phyloP scores from a whole-genome alignment of 2,888 invertebrate genomes.

The Mythimna ferrago region DNA sequence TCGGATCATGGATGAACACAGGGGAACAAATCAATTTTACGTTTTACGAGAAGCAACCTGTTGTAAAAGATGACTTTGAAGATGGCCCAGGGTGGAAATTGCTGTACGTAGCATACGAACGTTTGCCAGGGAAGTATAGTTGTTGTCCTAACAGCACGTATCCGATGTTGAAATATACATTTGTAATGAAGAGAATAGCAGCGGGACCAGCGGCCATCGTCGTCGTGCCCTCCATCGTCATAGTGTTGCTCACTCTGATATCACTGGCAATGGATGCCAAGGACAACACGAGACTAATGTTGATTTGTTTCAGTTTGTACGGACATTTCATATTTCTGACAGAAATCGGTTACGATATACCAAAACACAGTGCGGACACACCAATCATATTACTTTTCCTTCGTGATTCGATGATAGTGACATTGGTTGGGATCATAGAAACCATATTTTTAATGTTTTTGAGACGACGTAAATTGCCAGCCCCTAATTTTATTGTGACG shows the following conservation, averaged over 20 bases:
- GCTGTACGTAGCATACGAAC: constrained; percentile 80
- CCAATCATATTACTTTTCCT: constrained; percentile 89
- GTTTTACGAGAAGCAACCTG: constrained; percentile 77
- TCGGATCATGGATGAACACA: constrained; percentile 93
- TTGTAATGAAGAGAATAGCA: constrained; percentile 90
- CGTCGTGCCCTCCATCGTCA: constrained; percentile 89
- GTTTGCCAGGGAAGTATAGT: constrained; percentile 85
- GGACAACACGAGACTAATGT: constrained; percentile 89
- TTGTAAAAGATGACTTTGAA: constrained; percentile 84
- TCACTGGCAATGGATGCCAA: constrained; percentile 90
- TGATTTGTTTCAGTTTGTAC: constrained; percentile 91
- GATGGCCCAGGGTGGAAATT: constrained; percentile 92
- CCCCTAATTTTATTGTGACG: constrained; percentile 80
- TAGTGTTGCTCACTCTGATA: constrained; percentile 90
- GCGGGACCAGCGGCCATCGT: constrained; percentile 90
- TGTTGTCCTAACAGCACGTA: constrained; percentile 91
- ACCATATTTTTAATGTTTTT: constrained; percentile 82
- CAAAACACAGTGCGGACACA: constrained; percentile 90
- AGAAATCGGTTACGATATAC: constrained; percentile 91
- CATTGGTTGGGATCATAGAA: constrained; percentile 78
- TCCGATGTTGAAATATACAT: constrained; percentile 90
- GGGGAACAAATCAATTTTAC: constrained; percentile 92
- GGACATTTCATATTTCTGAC: constrained; percentile 91
- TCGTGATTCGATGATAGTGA: constrained; percentile 85
- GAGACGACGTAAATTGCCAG: constrained; percentile 73